Base-by-base conservation (phyloP, 2,797 vertebrate species). In the Dendrocincla tyrannina region DNA sequence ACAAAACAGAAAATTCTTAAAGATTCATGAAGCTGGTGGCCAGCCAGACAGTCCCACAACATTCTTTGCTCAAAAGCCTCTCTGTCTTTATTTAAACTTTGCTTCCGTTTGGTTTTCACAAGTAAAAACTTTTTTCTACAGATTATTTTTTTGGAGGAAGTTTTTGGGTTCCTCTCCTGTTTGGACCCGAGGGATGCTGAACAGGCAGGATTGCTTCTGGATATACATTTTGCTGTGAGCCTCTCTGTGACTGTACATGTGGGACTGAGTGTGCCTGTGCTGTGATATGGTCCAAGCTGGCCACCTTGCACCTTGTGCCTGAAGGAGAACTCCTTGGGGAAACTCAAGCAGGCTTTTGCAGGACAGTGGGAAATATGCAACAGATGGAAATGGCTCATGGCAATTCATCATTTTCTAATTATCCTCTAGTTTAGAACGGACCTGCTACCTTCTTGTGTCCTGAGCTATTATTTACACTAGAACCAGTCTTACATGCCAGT, bases 161-260 rank as follows among this genome's bases (percentile, higher is more conserved):
- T 14, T 60, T 78, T 63, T 25, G 1, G 0, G 27, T 88, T 60
- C 74, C 33, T 59, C 10, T 7, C 0, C 3, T 16, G 0, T 77
- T 32, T 37, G 22, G 32, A 33, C 10, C 17, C 0, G 0, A 32
- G 20, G 11, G 25, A 33, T 56, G 12, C 14, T 63, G 44, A 74
- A 7, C 0, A 7, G n/a, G 8, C 1, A 7, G 47, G 66, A 74
- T 4, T 60, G 37, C 28, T 75, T 30, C 53, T 3, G 1, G 53
- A 3, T 10, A 1, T 2, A 13, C 2, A 3, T 25, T 30, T 4
- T 8, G 32, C 30, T 62, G 35, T 0, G 0, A 67, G n/a, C 25
- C 50, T 14, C 27, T 55, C 20, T 0, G 3, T 1, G 22, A 7
- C 18, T 0, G 0, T 1, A 0, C 22, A 4, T 1, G 1, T 12